These are phyloP conservation scores for Eucriotettix oculatus DNA, from an alignment of 2,888 invertebrate genomes.

Conservation along the genomic window DNA sequence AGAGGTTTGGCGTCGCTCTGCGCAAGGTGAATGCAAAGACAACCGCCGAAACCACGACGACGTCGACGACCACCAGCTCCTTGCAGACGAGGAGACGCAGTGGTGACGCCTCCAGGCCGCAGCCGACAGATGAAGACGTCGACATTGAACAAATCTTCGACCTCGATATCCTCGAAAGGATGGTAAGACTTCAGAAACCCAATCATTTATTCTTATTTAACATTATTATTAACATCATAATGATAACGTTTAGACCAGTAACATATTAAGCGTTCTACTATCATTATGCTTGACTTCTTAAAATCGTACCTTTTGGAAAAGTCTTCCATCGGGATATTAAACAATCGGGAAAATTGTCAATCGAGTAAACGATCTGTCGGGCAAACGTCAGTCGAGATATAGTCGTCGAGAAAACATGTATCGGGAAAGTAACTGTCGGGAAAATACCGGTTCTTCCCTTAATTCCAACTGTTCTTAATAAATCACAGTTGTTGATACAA, in stretches of 20 bases:
- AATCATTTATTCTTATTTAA: not conserved
- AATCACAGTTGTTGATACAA: not conserved
- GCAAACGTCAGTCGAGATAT: no score
- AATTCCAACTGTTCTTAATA: not conserved
- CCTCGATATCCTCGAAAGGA: slow-evolving; percentile 48
- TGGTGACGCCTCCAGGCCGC: slow-evolving; percentile 20
- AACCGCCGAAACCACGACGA: not conserved
- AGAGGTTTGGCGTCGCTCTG: slow-evolving; percentile 8
- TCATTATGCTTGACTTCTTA: no score
- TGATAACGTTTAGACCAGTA: no score
- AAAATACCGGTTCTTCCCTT: no score
- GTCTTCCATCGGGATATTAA: no score
- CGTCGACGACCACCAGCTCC: slow-evolving; percentile 26
- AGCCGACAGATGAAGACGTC: slow-evolving; percentile 25
- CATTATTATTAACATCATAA: not conserved
- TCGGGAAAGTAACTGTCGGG: no score
- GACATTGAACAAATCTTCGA: slow-evolving; percentile 60
- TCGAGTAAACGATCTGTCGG: no score
- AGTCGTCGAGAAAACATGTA: no score
- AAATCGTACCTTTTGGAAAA: no score
- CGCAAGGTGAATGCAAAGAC: slow-evolving; percentile 1
- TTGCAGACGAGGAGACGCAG: slow-evolving; percentile 24
- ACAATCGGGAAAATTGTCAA: no score
- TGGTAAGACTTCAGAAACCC: slow-evolving; percentile 32
- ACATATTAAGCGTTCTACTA: no score